These are phyloP conservation scores for Theristicus caerulescens DNA, from an alignment of 2,113 vertebrate genomes.

Conservation along the genomic window DNA sequence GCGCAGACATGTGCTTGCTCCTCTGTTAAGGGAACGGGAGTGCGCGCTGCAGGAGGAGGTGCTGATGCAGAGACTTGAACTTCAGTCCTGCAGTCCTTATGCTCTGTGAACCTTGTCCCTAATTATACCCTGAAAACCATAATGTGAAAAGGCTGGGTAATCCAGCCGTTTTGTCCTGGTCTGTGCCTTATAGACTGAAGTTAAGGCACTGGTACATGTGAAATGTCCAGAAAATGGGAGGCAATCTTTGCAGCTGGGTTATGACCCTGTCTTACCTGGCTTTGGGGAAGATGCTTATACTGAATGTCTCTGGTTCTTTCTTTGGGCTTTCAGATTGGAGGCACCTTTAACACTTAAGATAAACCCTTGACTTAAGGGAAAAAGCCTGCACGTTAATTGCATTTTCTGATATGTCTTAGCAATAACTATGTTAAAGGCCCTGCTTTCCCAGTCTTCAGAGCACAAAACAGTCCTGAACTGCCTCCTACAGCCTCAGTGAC, in stretches of 20 bases:
- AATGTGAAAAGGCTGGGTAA: not conserved
- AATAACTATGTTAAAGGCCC: not conserved
- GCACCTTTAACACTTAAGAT: not conserved
- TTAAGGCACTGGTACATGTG: not conserved
- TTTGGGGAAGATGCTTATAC: not conserved
- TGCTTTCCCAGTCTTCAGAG: not conserved
- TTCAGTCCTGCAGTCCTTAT: not conserved
- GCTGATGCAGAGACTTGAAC: not conserved
- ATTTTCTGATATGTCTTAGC: constrained; percentile 3
- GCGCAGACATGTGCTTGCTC: not conserved
- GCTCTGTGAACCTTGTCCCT: not conserved
- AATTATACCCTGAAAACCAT: not conserved
- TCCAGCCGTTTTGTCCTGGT: not conserved
- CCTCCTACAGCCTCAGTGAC: not conserved
- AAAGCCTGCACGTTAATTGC: not conserved
- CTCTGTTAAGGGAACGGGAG: not conserved
- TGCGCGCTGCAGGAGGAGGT: not conserved
- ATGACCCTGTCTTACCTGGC: not conserved
- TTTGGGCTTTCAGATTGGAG: not conserved
- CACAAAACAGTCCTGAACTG: not conserved
- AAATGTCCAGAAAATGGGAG: not conserved
- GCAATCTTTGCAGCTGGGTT: not conserved
- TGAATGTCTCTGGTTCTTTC: not conserved
- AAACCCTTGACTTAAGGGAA: not conserved
- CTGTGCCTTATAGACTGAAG: not conserved